These are phyloP conservation scores for Cephus pygmeus DNA, from an alignment of 2,888 invertebrate genomes.

Conservation along the genomic window DNA sequence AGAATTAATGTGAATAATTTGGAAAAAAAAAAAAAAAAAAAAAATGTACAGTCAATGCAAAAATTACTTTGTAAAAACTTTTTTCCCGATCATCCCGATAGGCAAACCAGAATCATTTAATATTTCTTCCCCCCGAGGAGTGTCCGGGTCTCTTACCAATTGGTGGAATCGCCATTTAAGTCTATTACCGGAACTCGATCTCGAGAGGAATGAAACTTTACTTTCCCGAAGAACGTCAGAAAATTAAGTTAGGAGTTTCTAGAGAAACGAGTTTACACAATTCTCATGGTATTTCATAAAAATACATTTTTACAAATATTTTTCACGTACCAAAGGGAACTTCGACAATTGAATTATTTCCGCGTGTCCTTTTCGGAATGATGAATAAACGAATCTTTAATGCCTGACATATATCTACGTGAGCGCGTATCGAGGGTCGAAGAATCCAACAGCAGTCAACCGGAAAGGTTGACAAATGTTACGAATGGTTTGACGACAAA, in stretches of 20 bases:
- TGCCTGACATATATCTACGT: neutral
- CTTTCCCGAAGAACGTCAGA: neutral
- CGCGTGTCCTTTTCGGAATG: too few species aligned
- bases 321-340: neutral
- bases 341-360: neutral
- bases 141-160: neutral
- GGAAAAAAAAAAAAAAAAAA: neutral
- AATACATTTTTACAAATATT: neutral
- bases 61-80: too few species aligned
- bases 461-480: neutral
- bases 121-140: neutral
- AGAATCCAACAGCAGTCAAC: neutral
- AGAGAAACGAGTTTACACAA: neutral
- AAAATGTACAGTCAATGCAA: neutral
- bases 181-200: neutral
- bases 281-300: neutral
- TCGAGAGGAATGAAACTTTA: neutral
- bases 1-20: neutral
- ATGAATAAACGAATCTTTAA: too few species aligned
- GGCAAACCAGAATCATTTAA: neutral
- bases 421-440: neutral
- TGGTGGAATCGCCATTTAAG: neutral
- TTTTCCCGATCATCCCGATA: neutral
- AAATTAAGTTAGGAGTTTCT: neutral
- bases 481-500: neutral